A percentile compares a stretch with the other conserved stretches of the same genome.
These are phyloP conservation scores for Neodiprion pinetum DNA, from an alignment of 1,140 invertebrate genomes.

Conservation along the genomic window DNA sequence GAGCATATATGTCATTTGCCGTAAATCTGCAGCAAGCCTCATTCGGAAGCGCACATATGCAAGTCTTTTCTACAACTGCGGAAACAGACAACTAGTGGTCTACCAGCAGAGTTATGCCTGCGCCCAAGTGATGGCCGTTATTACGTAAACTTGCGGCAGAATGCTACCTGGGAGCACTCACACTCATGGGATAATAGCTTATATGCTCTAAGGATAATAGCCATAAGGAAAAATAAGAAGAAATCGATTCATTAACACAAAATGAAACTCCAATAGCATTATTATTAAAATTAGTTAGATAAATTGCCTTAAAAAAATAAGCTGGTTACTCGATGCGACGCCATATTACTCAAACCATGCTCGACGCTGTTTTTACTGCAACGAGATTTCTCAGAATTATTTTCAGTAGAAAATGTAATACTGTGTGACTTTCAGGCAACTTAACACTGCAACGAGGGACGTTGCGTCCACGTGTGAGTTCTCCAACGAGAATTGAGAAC, in stretches of 20 bases:
- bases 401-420: conserved; percentile 26
- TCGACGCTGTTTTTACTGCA: neutral
- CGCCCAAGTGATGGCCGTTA: no score
- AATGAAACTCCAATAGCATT: neutral
- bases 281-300: neutral
- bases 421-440: neutral
- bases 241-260: conserved; percentile 2
- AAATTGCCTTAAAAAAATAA: neutral
- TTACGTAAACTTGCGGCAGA: no score
- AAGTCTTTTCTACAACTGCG: no score
- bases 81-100: no score
- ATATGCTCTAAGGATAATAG: no score
- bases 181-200: no score
- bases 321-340: neutral
- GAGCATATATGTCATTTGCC: no score
- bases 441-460: conserved; percentile 36
- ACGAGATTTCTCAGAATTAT: conserved; percentile 34
- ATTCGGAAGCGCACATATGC: no score
- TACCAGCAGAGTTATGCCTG: no score
- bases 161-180: no score
- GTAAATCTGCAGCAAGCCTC: no score
- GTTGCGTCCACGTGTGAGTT: conserved; percentile 70
- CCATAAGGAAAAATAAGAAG: no score
- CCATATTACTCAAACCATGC: neutral
- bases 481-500: conserved; percentile 80